phyloP scores from a whole-genome alignment of 2,113 vertebrate genomes.

The Micromys minutus region DNA sequence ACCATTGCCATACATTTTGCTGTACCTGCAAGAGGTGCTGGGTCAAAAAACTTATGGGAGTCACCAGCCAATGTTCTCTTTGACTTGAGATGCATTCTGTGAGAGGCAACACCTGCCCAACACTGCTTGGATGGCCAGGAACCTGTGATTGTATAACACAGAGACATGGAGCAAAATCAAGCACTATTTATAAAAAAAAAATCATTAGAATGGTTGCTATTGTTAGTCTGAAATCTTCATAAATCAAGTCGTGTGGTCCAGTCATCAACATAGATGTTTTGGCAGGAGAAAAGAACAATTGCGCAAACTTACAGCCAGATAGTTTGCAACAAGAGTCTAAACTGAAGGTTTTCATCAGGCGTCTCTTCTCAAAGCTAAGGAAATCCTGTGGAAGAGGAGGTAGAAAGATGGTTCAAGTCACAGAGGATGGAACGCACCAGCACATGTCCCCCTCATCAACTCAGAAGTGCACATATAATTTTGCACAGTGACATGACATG shows the following conservation, averaged over 20 bases:
- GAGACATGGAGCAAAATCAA: neutral
- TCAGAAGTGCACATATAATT: neutral
- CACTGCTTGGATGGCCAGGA: neutral
- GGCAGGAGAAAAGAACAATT: neutral
- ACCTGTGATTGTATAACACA: neutral
- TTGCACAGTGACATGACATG: neutral
- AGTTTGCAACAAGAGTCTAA: neutral
- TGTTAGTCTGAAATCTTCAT: too few relatives aligned
- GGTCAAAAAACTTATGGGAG: neutral
- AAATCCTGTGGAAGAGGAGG: neutral
- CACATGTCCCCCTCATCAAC: too few relatives aligned
- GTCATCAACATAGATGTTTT: neutral
- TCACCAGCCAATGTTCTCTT: fast-evolving
- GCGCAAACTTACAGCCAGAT: neutral
- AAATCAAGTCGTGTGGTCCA: neutral
- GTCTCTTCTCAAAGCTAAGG: neutral
- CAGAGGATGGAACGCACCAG: neutral
- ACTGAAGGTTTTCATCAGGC: neutral
- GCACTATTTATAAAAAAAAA: neutral
- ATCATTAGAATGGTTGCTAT: fast-evolving
- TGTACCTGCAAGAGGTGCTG: neutral
- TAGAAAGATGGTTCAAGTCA: too few relatives aligned
- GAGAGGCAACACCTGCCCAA: neutral
- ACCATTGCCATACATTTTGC: neutral
- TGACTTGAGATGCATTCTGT: neutral